Base-by-base conservation (phyloP, 1,140 invertebrate genomes). In the Caenorhabditis inopinata region DNA sequence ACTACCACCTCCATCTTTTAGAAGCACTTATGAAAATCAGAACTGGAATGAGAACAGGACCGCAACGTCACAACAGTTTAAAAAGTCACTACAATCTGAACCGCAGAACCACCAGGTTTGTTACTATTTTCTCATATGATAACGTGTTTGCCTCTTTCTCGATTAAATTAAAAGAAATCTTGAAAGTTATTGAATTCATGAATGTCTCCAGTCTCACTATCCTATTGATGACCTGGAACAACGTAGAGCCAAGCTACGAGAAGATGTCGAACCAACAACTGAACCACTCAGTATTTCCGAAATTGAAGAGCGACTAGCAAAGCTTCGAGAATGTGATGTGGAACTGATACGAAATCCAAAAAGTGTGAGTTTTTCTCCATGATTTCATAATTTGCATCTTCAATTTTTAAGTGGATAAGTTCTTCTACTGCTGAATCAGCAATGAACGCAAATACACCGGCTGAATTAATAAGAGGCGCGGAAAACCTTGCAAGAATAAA, bases 261-360 rank as follows among this genome's bases (percentile, higher is more conserved):
- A 68, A 68, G 58, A 68, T 21, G 35, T 58, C 21, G 29, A 16
- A 11, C 58, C 58, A 11, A 29, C 29, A 5, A 25, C 38, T 21
- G 58, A 68, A 38, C 16, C 58, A 21, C 58, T 68, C 0, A 68
- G 32, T 3, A 68, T 68, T 38, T 35, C 32, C 5, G 62, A 79
- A 74, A 74, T 79, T 4, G 78, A 79, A 46, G 29, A 79, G 18
- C 76, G 78, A 32, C 46, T 79, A 16, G 78, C 78, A 11, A 58
- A 42, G 6, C 42, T 79, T 21, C 32, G 78, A 27, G 78, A 74
- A 35, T 79, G 78, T 46, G 78, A 79, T 46, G 78, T 79, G 7
- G 78, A 79, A 35, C 11, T 79, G 62, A 79, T 79, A n/a, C n/a
- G 68, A 16, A 79, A 79, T 51, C 62, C 62, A 9, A 29, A 23